Evolutionary conservation across 1,140 invertebrate genomes (phyloP), one percentile per base, ranked within the genome.

Genomic region (Helicoverpa armigera): DNA sequence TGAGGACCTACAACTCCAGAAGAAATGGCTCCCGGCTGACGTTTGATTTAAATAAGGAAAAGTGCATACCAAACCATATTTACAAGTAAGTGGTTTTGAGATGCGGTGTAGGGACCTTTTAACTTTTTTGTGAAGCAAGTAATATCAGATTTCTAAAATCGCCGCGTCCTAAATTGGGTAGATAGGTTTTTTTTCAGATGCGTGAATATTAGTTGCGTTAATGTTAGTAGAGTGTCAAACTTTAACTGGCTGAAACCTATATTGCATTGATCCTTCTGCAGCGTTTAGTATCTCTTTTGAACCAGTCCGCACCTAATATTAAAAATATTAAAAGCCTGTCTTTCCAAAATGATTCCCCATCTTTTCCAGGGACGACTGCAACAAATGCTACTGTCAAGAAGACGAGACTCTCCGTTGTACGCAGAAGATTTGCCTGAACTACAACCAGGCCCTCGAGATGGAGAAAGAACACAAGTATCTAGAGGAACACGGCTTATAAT

Each of bases 351-450:
- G 4, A 18, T 50, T 13, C 14, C 14, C 3, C 60, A 14, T 53
- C 75, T 50, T 67, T 23, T 83, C 31, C 85, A 93, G 92, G 23
- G 65, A 86, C 1, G 83, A 91, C 60, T 94, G 93, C 85, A 94
- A 94, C 58, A 80, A 81, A 10, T 94, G 93, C 69, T 88, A 89
- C 79, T 94, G 92, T 50, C 91, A 91, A 43, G 14, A 70, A 0
- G 86, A 93, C 18, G 80, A 81, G 0, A 84, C 81, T 0, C 70
- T 92, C 9, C 83, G 88, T 9, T 94, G 92, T 65, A 92, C 92
- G 0, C 82, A 83, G 35, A 94, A 88, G 63, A 83, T 78, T 2
- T 94, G 92, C 58, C 86, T 94, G 9, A 92, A 88, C 16, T 87
- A 89, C 61, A 83, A 60, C 0, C 80, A 89, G 61, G 61, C 69